Conservation (phyloP, 2,113 vertebrate genomes). For the Hoplias malabaricus region DNA sequence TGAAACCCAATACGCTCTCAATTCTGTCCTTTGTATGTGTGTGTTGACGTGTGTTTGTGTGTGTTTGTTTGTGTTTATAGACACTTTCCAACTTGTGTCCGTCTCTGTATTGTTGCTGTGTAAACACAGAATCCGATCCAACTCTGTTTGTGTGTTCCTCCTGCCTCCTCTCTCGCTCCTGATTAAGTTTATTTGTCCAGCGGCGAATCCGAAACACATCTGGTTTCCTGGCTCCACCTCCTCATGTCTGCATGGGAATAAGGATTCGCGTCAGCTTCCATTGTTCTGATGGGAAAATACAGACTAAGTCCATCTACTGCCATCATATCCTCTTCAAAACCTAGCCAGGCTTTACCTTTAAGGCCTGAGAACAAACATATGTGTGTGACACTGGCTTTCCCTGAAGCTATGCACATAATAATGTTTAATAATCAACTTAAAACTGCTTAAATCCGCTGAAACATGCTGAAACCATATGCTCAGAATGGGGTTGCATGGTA, state of each 20-base stretch:
- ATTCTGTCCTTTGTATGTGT: neutral
- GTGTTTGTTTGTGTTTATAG: too few species aligned
- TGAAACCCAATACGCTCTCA: neutral
- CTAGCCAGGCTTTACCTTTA: neutral
- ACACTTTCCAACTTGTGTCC: neutral
- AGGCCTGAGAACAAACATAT: neutral
- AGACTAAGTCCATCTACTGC: neutral
- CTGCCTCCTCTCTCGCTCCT: constrained; percentile 8
- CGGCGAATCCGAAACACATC: constrained; percentile 38
- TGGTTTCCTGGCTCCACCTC: constrained; percentile 22
- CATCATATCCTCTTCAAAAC: constrained; percentile 29
- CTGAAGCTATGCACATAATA: neutral
- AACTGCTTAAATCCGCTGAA: neutral
- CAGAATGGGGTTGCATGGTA: neutral
- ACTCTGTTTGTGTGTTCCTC: constrained; percentile 14
- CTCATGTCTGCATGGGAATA: neutral
- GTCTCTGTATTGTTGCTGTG: neutral
- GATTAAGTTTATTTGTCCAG: constrained; percentile 27
- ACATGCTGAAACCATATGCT: neutral
- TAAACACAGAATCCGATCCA: neutral
- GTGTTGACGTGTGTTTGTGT: neutral
- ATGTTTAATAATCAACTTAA: neutral
- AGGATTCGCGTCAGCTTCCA: neutral
- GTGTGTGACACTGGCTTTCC: neutral
- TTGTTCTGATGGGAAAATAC: constrained; percentile 39